Evolutionary conservation across 2,888 invertebrate species (phyloP), one percentile per base, ranked within the genome.

Genomic region (Lochmaea crataegi): DNA sequence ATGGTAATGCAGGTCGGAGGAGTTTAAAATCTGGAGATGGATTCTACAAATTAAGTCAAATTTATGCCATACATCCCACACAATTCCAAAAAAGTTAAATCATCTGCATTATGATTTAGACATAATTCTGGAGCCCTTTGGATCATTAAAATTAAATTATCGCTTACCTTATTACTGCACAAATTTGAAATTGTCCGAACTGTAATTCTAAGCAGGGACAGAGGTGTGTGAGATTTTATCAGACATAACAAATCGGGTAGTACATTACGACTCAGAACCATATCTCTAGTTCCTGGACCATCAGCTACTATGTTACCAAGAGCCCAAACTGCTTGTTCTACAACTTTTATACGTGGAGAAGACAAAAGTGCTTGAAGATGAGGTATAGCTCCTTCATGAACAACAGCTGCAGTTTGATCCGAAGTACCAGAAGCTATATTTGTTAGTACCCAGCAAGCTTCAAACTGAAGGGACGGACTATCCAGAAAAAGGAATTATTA

Each of bases 231-330:
- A 2, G 91, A 89, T 67, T 89, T 90, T 76, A 95, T 90, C 42
- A 95, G 88, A 2, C 89, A 87, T 63, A 95, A 84, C 16, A 98
- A 87, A 6, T 93, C 91, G 0, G 92, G 90, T 79, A 98, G 88
- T 38, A 94, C 92, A 16, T 93, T 93, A 73, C 90, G 86, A 0
- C 86, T 84, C 9, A 99, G 91, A 60, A 98, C 96, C 71, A 91
- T 87, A 87, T 99, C 98, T 61, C 99, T 89, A 0, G 95, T 90
- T 14, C 86, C 87, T 0, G 95, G 90, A 0, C 96, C 95, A 85
- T 96, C 96, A 48, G 98, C 98, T 10, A 98, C 97, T 81, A 99
- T 96, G 87, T 99, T 99, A 96, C 98, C 99, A 60, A 98, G 88
- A 0, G 98, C 98, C 99, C 99, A 98, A 0, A 97, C 95, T n/a